Evolutionary conservation across 2,113 vertebrate genomes (phyloP).

Genomic region (Apteryx mantelli): DNA sequence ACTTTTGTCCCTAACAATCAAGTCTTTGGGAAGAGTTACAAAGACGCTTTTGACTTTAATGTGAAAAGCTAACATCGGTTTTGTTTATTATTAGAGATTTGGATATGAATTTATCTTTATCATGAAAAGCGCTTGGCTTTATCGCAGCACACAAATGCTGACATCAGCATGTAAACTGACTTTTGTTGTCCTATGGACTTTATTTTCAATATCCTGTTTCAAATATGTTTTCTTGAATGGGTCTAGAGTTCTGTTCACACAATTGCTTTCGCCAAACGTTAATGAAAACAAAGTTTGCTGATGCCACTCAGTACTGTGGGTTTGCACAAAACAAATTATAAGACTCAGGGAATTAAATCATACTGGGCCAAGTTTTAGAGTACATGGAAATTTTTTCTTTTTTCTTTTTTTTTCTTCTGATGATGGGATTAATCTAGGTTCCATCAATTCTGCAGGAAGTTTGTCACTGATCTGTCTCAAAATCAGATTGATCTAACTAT

Average conservation of each 20-base stretch:
- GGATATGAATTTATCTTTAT: constrained; percentile 83
- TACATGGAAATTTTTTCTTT: neutral
- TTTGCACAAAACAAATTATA: constrained; percentile 30
- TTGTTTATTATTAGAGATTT: constrained; percentile 77
- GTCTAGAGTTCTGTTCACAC: constrained; percentile 43
- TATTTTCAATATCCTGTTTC: constrained; percentile 82
- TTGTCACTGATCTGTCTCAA: neutral
- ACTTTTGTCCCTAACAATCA: constrained; percentile 84
- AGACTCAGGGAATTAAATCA: neutral
- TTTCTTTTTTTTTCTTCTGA: neutral
- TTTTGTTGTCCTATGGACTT: constrained; percentile 71
- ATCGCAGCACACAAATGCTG: constrained; percentile 71
- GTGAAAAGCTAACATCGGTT: constrained; percentile 64
- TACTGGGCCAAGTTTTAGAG: neutral
- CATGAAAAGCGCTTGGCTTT: constrained; percentile 77
- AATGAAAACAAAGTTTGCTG: constrained; percentile 63
- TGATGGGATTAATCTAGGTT: neutral
- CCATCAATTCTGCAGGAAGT: neutral
- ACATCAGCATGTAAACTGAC: constrained; percentile 72
- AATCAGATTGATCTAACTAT: neutral
- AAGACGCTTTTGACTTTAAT: constrained; percentile 71
- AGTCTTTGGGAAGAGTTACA: constrained; percentile 76
- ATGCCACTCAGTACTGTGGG: neutral
- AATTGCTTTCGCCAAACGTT: constrained; percentile 55
- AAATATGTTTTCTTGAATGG: constrained; percentile 56